Conservation (phyloP, 2,113 vertebrate genomes). For the Bos indicus region DNA sequence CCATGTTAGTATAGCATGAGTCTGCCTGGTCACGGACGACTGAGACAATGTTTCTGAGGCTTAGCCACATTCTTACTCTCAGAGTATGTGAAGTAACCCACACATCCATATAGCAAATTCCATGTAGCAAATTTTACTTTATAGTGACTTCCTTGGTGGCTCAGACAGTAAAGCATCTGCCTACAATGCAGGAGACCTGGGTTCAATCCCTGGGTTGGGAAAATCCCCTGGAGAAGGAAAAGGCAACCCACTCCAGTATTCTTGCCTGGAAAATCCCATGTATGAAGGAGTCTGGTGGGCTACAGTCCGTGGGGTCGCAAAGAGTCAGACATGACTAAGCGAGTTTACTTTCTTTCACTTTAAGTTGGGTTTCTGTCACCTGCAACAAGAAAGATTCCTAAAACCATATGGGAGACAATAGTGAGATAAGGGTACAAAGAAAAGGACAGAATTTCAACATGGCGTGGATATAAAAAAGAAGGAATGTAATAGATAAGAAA, state of each 20-base stretch:
- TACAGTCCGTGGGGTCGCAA: not conserved
- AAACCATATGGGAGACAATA: not conserved
- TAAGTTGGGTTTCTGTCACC: conserved; percentile 6
- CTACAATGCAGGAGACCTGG: not conserved
- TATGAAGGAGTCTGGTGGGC: not conserved
- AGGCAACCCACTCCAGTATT: not conserved
- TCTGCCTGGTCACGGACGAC: not conserved
- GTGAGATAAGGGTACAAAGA: not conserved
- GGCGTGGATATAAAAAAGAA: not conserved
- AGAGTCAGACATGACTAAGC: not conserved
- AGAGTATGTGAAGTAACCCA: not conserved
- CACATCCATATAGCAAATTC: not conserved
- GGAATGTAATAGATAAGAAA: not conserved
- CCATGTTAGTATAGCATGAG: not conserved
- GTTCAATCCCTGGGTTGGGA: not conserved
- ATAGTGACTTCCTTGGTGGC: not conserved
- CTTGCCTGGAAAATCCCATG: not conserved
- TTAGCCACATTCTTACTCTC: not conserved
- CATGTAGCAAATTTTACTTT: not conserved
- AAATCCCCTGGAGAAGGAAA: not conserved
- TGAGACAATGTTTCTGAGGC: not conserved
- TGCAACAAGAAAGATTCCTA: not conserved
- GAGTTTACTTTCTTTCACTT: not conserved
- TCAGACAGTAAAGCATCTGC: accelerated
- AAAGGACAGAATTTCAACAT: not conserved